These are phyloP conservation scores for Daboia siamensis DNA, from an alignment of 2,113 vertebrate species.

Conservation along the genomic window DNA sequence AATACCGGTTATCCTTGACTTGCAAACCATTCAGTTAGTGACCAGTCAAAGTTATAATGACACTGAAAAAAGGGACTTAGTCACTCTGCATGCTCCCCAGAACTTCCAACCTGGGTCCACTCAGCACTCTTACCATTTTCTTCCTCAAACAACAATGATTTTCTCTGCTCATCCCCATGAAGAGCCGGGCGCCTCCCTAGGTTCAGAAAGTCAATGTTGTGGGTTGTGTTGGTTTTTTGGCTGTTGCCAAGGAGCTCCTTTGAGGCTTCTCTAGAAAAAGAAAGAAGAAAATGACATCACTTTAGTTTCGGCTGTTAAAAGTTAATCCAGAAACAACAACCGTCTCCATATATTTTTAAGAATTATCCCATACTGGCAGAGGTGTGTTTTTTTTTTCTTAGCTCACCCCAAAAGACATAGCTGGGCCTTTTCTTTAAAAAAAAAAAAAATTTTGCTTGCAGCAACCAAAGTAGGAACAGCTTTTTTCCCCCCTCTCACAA, in stretches of 20 bases:
- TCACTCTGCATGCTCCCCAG: neutral
- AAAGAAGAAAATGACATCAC: neutral
- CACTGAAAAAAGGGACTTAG: neutral
- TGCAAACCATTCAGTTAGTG: neutral
- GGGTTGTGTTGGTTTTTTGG: constrained; percentile 21
- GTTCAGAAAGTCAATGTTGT: neutral
- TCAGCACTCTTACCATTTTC: constrained; percentile 7
- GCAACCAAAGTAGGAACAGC: neutral
- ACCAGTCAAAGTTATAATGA: neutral
- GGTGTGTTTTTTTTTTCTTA: neutral
- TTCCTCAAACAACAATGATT: neutral
- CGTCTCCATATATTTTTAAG: neutral
- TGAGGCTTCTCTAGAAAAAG: constrained; percentile 30
- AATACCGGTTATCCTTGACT: neutral
- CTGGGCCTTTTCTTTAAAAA: neutral
- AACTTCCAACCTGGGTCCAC: neutral
- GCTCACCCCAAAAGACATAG: neutral
- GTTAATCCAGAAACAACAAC: neutral
- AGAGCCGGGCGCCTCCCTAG: neutral
- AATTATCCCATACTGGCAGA: neutral
- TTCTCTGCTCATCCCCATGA: neutral
- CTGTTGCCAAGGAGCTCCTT: constrained; percentile 34
- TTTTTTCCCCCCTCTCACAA: neutral
- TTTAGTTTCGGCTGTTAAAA: neutral
- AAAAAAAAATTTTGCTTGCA: neutral